Evolutionary conservation across 1,140 invertebrate species (phyloP).

Genomic region (Nasonia giraulti): DNA sequence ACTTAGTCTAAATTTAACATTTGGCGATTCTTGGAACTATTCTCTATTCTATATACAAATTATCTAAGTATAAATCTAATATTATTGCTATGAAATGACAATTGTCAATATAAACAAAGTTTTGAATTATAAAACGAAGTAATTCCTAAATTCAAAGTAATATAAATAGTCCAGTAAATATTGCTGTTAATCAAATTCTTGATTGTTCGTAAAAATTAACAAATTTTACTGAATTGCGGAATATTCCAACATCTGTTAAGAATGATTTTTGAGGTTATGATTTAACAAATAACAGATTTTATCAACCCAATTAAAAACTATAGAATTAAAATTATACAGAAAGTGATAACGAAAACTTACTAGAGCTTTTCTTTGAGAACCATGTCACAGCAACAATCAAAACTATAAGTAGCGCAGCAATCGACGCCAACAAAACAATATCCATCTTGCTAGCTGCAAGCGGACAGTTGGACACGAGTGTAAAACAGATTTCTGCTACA

Average conservation of each 20-base stretch:
- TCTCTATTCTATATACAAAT: no score
- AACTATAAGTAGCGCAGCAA: constrained; percentile 70
- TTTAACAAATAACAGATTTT: neutral
- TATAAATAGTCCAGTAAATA: no score
- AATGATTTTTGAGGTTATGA: constrained; percentile 42
- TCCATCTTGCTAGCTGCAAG: constrained; percentile 67
- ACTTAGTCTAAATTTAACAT: no score
- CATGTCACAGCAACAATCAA: constrained; percentile 71
- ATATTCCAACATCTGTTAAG: constrained; percentile 52
- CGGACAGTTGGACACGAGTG: neutral
- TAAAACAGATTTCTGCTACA: constrained; percentile 35
- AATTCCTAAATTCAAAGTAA: no score
- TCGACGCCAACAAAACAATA: constrained; percentile 70
- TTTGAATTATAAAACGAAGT: no score
- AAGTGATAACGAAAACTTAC: constrained; percentile 49
- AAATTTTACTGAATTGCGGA: constrained; percentile 1
- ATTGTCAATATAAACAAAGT: neutral
- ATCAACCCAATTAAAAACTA: neutral
- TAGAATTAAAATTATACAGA: neutral
- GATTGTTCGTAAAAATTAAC: neutral
- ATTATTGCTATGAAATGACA: neutral
- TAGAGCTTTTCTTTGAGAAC: constrained; percentile 61
- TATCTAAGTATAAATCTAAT: no score
- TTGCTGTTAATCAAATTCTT: neutral
- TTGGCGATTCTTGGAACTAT: no score